phyloP scores from a whole-genome alignment of 2,797 vertebrate species.

The Anableps anableps region DNA sequence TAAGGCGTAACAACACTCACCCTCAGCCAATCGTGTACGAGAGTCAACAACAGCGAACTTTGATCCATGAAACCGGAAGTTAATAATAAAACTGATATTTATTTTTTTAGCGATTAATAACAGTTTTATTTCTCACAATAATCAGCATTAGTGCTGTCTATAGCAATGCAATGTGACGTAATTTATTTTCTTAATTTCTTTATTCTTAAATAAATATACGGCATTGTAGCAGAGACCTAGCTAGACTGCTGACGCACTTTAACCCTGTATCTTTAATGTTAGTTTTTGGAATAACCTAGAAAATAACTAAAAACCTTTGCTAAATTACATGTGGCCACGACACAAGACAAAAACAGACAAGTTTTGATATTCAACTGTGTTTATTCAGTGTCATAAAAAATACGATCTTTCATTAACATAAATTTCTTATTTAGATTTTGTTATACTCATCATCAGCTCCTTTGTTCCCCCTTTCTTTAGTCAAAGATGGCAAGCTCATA shows the following conservation, averaged over 20 bases:
- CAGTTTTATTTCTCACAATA: too few relatives aligned
- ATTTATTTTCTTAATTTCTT: background rate
- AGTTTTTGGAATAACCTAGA: background rate
- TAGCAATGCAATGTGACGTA: background rate
- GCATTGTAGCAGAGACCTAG: background rate
- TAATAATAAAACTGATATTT: slow-evolving; percentile 7
- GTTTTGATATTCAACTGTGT: background rate
- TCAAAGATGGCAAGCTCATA: background rate
- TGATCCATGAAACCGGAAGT: slow-evolving; percentile 55
- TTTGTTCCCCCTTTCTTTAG: background rate
- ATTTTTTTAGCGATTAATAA: too few relatives aligned
- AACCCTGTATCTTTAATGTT: background rate
- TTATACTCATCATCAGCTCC: background rate
- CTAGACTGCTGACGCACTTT: too few relatives aligned
- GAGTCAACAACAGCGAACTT: background rate
- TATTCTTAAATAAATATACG: background rate
- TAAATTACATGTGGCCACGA: too few relatives aligned
- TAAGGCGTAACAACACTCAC: slow-evolving; percentile 58
- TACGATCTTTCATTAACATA: background rate
- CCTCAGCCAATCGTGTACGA: slow-evolving; percentile 64
- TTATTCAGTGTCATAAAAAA: background rate
- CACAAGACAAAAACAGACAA: background rate
- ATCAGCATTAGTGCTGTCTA: background rate
- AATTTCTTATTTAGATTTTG: background rate
- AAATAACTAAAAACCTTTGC: background rate